phyloP scores from a whole-genome alignment of 2,113 vertebrate species.

The Gavialis gangeticus region DNA sequence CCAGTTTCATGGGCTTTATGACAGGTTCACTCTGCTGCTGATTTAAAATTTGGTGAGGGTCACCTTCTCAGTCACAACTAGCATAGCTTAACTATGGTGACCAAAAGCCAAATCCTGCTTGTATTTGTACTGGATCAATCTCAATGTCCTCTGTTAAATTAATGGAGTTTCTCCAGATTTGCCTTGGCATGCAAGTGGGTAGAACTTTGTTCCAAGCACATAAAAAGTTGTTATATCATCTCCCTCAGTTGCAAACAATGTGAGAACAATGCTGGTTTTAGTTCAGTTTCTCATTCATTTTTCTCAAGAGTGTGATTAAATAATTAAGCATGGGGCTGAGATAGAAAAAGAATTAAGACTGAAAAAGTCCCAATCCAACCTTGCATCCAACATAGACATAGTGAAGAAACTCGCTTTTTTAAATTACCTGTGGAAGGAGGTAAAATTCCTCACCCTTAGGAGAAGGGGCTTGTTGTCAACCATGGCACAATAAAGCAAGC shows the following conservation, averaged over 20 bases:
- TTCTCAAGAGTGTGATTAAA: background rate
- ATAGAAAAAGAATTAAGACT: background rate
- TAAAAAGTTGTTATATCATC: background rate
- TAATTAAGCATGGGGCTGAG: background rate
- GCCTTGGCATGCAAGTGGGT: background rate
- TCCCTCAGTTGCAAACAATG: background rate
- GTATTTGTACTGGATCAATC: background rate
- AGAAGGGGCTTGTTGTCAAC: background rate
- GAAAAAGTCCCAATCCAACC: background rate
- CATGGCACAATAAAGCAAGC: background rate
- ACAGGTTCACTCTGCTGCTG: background rate
- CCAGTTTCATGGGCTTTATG: background rate
- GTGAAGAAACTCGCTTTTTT: background rate
- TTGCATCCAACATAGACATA: background rate
- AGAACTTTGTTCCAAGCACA: background rate
- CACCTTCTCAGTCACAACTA: background rate
- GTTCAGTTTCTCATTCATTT: background rate
- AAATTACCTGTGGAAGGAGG: background rate
- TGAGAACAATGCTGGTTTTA: background rate
- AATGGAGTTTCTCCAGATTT: background rate
- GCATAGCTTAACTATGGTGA: background rate
- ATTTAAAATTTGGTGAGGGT: background rate
- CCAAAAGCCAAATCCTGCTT: background rate
- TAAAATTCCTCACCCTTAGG: background rate
- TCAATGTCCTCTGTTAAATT: background rate